Evolutionary conservation across 2,888 invertebrate species (phyloP), one percentile per base, ranked within the genome.

Genomic region (Adela reaumurella): DNA sequence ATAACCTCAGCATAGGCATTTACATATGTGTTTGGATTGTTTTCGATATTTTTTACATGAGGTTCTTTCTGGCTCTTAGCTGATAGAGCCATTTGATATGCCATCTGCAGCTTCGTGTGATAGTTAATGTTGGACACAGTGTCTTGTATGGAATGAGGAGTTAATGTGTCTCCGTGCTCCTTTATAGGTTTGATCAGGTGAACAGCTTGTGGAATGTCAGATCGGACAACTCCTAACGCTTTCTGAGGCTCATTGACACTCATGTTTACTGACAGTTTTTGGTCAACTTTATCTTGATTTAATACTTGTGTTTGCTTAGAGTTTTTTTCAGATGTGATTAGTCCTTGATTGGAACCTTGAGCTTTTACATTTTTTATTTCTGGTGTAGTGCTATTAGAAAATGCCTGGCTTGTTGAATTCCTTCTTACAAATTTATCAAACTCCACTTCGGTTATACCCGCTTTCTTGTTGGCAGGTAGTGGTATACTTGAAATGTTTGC

Each of bases 351-450:
- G 14, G 24, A 6, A 8, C 4, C 5, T 6, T 24, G 24, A 4
- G 8, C 57, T 53, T 74, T 68, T 54, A 64, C 69, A 4, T 56
- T 56, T 46, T 74, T 71, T 52, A 65, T 70, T 52, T 65, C 72
- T 10, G 77, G 69, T 18, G 74, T 71, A 1, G 76, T 56, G 51
- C 70, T 61, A 54, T 74, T 71, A 58, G 76, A 74, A 50, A 68
- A 77, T 3, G 18, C 8, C 14, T 35, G 35, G 3, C 68, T 70
- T 43, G 69, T 64, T 3, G 79, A 77, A 58, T 76, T 79, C 50
- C 76, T 61, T 55, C 77, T 62, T 2, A 66, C 76, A 55, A 78
- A 78, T 59, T 74, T 76, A 53, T 79, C 79, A 52, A 79, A 79
- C 43, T 79, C 79, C 47, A 67, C 76, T 64, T 79, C 79, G 19